Percentiles rank a stretch among this genome's conserved stretches.
Conservation (phyloP, 2,797 vertebrate genomes). For the Poecilia velifera region DNA sequence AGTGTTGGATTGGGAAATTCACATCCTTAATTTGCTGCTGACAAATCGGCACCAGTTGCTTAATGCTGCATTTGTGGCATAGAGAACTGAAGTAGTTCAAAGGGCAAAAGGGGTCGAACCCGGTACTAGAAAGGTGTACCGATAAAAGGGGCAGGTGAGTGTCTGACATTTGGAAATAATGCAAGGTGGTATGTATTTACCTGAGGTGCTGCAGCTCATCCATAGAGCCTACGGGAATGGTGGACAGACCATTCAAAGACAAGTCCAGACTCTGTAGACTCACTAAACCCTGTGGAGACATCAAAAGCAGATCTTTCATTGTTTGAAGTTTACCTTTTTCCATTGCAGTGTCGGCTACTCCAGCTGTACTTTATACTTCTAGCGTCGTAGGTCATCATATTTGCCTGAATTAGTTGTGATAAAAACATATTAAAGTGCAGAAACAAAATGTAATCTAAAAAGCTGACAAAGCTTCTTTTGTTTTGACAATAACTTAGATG, state of each 20-base stretch:
- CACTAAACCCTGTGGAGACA: constrained; percentile 80
- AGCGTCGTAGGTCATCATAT: constrained; percentile 36
- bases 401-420: constrained; percentile 27
- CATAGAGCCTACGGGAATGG: constrained; percentile 89
- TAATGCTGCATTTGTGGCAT: background rate
- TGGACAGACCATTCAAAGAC: constrained; percentile 92
- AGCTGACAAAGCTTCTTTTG: background rate
- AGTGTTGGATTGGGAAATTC: background rate
- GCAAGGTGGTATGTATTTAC: constrained; percentile 42
- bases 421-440: constrained; percentile 15
- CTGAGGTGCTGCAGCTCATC: constrained; percentile 89
- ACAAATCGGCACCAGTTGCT: background rate
- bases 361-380: constrained; percentile 5
- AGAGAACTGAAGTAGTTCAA: background rate
- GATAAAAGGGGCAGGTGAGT: too few relatives aligned
- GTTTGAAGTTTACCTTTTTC: background rate
- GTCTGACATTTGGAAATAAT: background rate
- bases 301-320: constrained; percentile 5
- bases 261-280: constrained; percentile 91
- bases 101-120: background rate
- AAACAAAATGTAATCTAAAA: background rate
- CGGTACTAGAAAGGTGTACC: background rate
- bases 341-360: background rate
- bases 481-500: background rate
- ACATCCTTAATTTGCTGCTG: background rate